Evolutionary conservation across 2,888 invertebrate genomes (phyloP).

Genomic region (Quadroppia sp.): DNA sequence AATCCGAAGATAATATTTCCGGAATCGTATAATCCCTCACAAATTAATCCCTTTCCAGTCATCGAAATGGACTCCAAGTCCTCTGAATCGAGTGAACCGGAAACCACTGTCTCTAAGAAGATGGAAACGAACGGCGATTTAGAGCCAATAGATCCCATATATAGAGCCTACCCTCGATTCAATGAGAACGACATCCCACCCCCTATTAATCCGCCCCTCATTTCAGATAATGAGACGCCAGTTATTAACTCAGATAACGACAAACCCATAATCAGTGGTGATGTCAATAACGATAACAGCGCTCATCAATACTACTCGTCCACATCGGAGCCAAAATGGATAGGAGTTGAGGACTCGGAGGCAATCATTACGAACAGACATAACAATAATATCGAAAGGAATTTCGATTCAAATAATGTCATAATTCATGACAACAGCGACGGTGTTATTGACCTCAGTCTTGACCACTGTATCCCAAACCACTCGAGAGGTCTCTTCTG

Average conservation of each 20-base stretch:
- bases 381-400: slow-evolving; percentile 15
- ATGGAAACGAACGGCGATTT: neutral
- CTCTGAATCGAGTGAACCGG: slow-evolving; percentile 3
- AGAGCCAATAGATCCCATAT: neutral
- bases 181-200: slow-evolving; percentile 36
- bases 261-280: neutral
- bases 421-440: neutral
- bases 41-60: neutral
- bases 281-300: neutral
- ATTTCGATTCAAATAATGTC: neutral
- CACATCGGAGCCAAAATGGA: slow-evolving; percentile 17
- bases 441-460: neutral
- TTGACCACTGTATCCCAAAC: slow-evolving; percentile 62
- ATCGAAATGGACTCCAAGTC: slow-evolving; percentile 1
- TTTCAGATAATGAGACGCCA: slow-evolving; percentile 30
- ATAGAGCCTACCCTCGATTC: neutral
- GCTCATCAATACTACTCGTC: slow-evolving; percentile 28
- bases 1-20: slow-evolving; percentile 32
- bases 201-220: slow-evolving; percentile 23
- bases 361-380: slow-evolving; percentile 1
- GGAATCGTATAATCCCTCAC: slow-evolving; percentile 28
- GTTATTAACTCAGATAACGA: slow-evolving; percentile 21
- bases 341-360: neutral
- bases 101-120: neutral
- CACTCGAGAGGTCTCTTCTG: slow-evolving; percentile 73